Evolutionary conservation across 2,888 invertebrate species (phyloP).

Genomic region (Synanthedon tipuliformis): DNA sequence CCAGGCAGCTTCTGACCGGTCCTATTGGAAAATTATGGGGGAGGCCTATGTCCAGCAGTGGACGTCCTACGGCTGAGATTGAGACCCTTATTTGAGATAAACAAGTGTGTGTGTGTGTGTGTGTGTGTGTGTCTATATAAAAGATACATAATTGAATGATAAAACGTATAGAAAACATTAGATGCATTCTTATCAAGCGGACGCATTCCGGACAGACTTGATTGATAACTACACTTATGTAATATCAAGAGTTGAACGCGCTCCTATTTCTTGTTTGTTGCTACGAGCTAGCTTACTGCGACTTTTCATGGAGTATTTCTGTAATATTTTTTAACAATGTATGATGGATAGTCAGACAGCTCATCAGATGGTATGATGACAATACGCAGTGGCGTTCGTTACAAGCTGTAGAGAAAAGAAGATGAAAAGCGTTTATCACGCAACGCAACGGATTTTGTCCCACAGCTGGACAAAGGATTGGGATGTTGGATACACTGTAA

Average conservation of each 20-base stretch:
- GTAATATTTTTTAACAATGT: no score
- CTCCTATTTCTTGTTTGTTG: not conserved
- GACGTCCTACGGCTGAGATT: no score
- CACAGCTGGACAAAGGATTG: no score
- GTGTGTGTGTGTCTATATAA: conserved; percentile 5
- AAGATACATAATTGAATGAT: conserved; percentile 3
- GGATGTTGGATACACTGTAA: no score
- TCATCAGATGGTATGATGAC: not conserved
- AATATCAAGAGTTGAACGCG: conserved; percentile 2
- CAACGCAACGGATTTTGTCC: no score
- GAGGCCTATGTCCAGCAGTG: no score
- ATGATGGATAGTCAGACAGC: not conserved
- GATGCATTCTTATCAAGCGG: conserved; percentile 16
- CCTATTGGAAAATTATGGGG: no score
- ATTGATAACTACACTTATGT: conserved; percentile 19
- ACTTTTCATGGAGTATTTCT: not conserved
- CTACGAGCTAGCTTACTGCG: not conserved
- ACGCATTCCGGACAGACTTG: conserved; percentile 17
- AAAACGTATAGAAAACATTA: conserved; percentile 4
- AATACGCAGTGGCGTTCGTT: no score
- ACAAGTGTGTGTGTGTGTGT: not conserved
- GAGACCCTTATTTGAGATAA: no score
- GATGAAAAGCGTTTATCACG: no score
- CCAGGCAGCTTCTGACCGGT: no score
- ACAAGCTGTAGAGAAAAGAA: no score